These are phyloP conservation scores for Sebastolobus altivelis DNA, from an alignment of 2,797 vertebrate genomes.

Conservation along the genomic window DNA sequence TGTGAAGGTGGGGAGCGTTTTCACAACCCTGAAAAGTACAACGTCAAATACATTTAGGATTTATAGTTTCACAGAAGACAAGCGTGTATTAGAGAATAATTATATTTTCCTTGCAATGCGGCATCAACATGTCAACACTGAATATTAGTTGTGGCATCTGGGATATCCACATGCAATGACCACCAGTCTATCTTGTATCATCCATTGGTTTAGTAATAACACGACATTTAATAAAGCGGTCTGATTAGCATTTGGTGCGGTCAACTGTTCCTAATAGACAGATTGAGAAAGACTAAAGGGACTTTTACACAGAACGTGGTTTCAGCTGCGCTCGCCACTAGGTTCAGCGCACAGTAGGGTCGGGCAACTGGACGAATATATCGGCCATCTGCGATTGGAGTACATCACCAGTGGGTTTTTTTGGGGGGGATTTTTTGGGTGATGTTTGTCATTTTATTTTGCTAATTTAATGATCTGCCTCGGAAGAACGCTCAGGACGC, in stretches of 20 bases:
- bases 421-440: too few species aligned
- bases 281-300: not conserved
- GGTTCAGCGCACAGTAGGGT: too few species aligned
- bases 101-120: not conserved
- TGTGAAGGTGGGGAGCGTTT: conserved; percentile 90
- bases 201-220: not conserved
- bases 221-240: not conserved
- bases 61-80: not conserved
- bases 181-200: not conserved
- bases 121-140: not conserved
- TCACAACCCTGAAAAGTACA: conserved; percentile 79
- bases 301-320: too few species aligned
- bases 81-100: not conserved
- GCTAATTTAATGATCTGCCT: too few species aligned
- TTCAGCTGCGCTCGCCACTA: too few species aligned
- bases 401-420: too few species aligned
- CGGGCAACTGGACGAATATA: too few species aligned
- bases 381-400: too few species aligned
- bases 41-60: not conserved
- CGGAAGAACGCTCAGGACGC: too few species aligned
- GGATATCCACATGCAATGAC: not conserved
- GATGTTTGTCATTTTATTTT: too few species aligned
- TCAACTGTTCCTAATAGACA: not conserved
- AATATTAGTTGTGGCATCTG: not conserved
- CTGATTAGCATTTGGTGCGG: not conserved